Evolutionary conservation across 1,140 invertebrate genomes (phyloP).

Genomic region (Drosophila serrata): DNA sequence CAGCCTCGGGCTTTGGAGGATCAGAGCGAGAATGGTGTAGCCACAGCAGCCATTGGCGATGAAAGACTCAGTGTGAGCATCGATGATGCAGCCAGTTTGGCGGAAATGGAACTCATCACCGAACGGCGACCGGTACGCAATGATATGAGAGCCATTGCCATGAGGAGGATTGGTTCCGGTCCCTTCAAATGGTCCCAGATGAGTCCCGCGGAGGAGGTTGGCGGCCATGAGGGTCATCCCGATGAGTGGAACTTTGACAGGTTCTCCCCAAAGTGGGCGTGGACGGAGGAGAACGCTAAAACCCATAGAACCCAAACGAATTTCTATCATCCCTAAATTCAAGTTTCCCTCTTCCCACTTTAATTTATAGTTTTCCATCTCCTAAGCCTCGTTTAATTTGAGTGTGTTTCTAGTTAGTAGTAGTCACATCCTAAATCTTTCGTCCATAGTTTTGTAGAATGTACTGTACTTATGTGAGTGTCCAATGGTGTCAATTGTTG

Average conservation of each 20-base stretch:
- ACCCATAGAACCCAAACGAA: constrained; percentile 34
- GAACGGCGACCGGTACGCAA: constrained; percentile 76
- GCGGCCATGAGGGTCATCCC: constrained; percentile 90
- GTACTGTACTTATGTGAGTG: constrained; percentile 48
- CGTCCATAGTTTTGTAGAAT: constrained; percentile 65
- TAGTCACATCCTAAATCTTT: constrained; percentile 50
- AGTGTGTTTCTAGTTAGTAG: constrained; percentile 67
- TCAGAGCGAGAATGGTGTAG: not conserved
- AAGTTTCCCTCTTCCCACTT: not conserved
- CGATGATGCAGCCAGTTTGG: constrained; percentile 66
- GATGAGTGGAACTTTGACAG: constrained; percentile 91
- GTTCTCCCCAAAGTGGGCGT: constrained; percentile 86
- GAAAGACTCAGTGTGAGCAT: constrained; percentile 70
- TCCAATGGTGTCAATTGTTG: constrained; percentile 52
- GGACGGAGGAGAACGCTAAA: constrained; percentile 64
- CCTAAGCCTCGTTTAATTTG: constrained; percentile 15
- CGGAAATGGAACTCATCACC: constrained; percentile 77
- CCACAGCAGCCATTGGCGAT: constrained; percentile 59
- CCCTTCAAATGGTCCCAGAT: constrained; percentile 92
- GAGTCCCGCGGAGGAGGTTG: constrained; percentile 84
- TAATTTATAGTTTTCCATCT: constrained; percentile 23
- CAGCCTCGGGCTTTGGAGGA: constrained; percentile 51
- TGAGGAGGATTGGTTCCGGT: constrained; percentile 54
- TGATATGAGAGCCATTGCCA: constrained; percentile 79
- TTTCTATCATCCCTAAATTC: constrained; percentile 27